phyloP scores from a whole-genome alignment of 1,140 invertebrate species.

The Zeugodacus cucurbitae region DNA sequence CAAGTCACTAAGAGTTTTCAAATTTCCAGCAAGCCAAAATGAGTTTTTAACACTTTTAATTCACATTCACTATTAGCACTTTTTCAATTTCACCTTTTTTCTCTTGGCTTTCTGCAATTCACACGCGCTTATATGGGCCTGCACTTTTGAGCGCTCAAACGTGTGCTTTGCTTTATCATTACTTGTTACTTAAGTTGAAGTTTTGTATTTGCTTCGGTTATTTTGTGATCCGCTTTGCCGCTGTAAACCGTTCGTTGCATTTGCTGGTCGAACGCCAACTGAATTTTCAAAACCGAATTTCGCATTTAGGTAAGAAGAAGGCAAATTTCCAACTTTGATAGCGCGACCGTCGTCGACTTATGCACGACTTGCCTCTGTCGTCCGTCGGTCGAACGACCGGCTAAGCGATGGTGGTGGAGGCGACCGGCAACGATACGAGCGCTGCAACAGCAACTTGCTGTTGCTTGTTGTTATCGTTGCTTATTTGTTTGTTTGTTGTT shows the following conservation, averaged over 20 bases:
- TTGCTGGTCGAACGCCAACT: constrained; percentile 46
- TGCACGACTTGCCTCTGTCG: background rate
- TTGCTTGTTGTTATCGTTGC: constrained; percentile 22
- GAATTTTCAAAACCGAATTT: constrained; percentile 47
- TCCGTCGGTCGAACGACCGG: background rate
- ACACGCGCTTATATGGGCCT: background rate
- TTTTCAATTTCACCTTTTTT: background rate
- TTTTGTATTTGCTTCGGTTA: background rate
- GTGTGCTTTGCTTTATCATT: background rate
- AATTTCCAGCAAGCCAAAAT: background rate
- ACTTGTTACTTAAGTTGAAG: background rate
- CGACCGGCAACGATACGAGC: background rate
- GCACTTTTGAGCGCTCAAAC: background rate
- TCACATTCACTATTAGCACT: background rate
- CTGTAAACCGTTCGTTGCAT: constrained; percentile 44
- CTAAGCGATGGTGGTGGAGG: background rate
- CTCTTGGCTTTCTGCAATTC: too few relatives aligned
- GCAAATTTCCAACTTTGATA: constrained; percentile 45
- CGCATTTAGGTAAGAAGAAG: constrained; percentile 45
- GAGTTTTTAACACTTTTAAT: background rate
- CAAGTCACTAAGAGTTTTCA: background rate
- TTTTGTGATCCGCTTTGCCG: constrained; percentile 22
- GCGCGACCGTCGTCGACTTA: constrained; percentile 10
- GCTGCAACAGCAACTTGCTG: constrained; percentile 35
- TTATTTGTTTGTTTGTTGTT: background rate